These are phyloP conservation scores for Macrosiphum euphorbiae DNA, from an alignment of 2,888 invertebrate genomes.

Conservation along the genomic window DNA sequence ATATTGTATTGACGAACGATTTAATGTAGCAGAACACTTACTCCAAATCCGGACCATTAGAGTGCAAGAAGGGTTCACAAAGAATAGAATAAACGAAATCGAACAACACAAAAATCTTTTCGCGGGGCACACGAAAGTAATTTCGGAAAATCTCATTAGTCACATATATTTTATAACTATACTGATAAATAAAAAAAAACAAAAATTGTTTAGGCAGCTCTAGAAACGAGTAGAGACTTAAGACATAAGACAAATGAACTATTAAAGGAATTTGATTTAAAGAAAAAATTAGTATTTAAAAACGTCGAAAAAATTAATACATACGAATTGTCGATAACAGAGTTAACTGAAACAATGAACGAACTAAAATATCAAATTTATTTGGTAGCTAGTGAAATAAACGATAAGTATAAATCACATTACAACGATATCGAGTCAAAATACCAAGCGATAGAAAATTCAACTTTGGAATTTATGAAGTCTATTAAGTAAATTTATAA, in stretches of 20 bases:
- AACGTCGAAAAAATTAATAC: neutral
- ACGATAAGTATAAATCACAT: neutral
- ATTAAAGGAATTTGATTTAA: neutral
- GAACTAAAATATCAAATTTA: neutral
- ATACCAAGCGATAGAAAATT: neutral
- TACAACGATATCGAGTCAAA: neutral
- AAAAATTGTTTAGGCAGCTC: neutral
- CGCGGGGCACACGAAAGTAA: neutral
- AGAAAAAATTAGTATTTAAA: neutral
- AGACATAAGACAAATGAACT: neutral
- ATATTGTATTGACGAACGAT: neutral
- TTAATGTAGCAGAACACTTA: neutral
- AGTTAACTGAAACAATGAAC: neutral
- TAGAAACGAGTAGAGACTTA: neutral
- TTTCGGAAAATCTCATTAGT: neutral
- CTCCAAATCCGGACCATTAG: neutral
- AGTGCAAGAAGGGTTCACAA: neutral
- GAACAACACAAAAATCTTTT: conserved; percentile 25
- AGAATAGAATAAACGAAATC: conserved; percentile 35
- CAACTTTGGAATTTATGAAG: conserved; percentile 6
- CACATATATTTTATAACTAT: neutral
- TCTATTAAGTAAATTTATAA: conserved; percentile 37
- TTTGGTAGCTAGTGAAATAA: neutral
- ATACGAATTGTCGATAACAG: neutral
- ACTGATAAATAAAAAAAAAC: neutral